Base-by-base conservation (phyloP, 2,113 vertebrate species). In the Tachysurus fulvidraco region DNA sequence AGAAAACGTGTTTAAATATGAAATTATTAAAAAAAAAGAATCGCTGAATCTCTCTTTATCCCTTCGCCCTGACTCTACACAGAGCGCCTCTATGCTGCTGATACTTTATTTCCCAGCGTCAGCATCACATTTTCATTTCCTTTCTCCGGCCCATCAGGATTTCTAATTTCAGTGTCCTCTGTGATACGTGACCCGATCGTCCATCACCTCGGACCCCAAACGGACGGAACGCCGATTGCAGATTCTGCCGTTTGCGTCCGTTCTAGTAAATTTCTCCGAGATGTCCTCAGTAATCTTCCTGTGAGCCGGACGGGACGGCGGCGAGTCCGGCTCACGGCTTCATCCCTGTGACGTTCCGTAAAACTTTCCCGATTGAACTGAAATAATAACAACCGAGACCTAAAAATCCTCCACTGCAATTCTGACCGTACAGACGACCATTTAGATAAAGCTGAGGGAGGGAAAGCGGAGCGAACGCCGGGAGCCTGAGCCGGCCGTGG, bases 361-460 rank as follows among this genome's bases (percentile, higher is more conserved):
- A 76, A 46, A 23, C 19, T 30, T 67, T 30, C 30, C 46, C 7
- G 7, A 28, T n/a, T 5, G 54, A 73, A 14, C 71, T 57, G 69
- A 83, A 88, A 62, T 36, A 88, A 62, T 36, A 36, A 36, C 36
- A 36, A 36, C 36, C 36, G 36, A 36, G 36, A 36, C 36, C 36
- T 36, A 36, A 77, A 73, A 82, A 41, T 86, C 81, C 41, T 84
- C 28, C 55, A 67, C 30, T 54, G 73, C 17, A 64, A 81, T 83
- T 80, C 36, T 36, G 2, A 36, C 1, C 36, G 36, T 36, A 36
- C 36, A 36, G 36, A 36, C 36, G 36, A 36, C 36, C 36, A 36
- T 36, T 83, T 88, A 82, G 59, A 14, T 55, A 71, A 54, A n/a
- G 55, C 28, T 57, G 54, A 83, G 69, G 59, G 80, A 64, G 59